Evolutionary conservation across 1,140 invertebrate genomes (phyloP), one percentile per base, ranked within the genome.

Genomic region (Helicoverpa zea): DNA sequence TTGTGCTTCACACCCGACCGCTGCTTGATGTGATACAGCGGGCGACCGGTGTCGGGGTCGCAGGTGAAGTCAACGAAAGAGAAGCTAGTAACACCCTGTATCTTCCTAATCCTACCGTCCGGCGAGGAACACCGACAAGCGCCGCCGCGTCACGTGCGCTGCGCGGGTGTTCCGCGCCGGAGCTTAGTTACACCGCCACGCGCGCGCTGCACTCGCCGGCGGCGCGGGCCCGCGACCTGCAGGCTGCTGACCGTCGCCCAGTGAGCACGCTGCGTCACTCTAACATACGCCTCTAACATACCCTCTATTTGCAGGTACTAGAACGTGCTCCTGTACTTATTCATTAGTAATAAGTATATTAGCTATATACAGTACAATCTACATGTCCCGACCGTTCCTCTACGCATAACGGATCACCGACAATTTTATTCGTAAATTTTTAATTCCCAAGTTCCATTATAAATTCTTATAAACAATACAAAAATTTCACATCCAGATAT

Each of bases 11-110:
- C 56, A 18, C 10, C 10, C 56, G n/a, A 14, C 29, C 43, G 73
- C 16, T 54, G 23, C 18, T 23, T 12, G 18, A 23, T 16, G 11
- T 30, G 5, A 64, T 9, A 9, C 49, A 49, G 43, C 29, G 47
- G 49, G 3, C 72, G 23, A 72, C 12, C 16, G 49, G 9, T 73
- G 72, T 16, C n/a, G 12, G 29, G 56, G 30, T 73, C 16, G 73
- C 54, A 43, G 29, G 73, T 23, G 58, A 29, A 58, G 47, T 52
- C 7, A 77, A 66, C 51, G 58, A 80, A 82, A 68, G 85, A 89
- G 90, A 91, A 90, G 86, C 84, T 83, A 84, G 87, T 90, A 90
- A 89, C 88, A 91, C 87, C 89, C 90, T 91, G 90, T 88, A 89
- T 86, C 58, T 82, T 88, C 83, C 78, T 88, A 87, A 89, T 51